These are phyloP conservation scores for Spilosoma lubricipeda DNA, from an alignment of 2,888 invertebrate genomes.

Conservation along the genomic window DNA sequence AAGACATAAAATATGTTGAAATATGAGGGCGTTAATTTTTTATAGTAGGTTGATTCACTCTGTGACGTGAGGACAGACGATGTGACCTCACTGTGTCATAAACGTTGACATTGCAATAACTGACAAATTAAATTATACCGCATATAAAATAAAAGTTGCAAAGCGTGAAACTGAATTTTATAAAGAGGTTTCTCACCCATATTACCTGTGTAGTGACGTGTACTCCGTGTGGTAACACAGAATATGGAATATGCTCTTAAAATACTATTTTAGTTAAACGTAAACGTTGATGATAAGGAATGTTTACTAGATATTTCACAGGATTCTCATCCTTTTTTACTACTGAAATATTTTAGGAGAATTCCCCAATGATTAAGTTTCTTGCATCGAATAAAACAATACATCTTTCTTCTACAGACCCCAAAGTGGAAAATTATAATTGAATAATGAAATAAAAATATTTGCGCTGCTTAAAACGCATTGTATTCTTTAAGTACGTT, in stretches of 20 bases:
- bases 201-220: no score
- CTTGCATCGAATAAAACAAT: no score
- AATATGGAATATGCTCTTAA: no score
- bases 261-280: no score
- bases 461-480: not conserved
- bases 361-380: no score
- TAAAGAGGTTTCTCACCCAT: not conserved
- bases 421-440: no score
- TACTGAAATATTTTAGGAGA: no score
- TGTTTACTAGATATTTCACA: not conserved
- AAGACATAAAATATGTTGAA: slow-evolving; percentile 6
- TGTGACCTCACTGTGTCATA: slow-evolving; percentile 26
- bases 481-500: not conserved
- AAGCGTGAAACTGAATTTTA: slow-evolving; percentile 9
- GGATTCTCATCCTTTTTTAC: not conserved
- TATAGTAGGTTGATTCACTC: slow-evolving; percentile 37
- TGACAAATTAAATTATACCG: slow-evolving; percentile 46
- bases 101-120: slow-evolving; percentile 41
- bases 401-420: no score
- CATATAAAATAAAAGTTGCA: slow-evolving; percentile 10
- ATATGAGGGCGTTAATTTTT: slow-evolving; percentile 5
- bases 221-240: no score
- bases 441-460: not conserved
- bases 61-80: slow-evolving; percentile 19
- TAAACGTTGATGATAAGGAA: not conserved